phyloP scores from a whole-genome alignment of 2,888 invertebrate genomes.

The Allolobophora icterica region DNA sequence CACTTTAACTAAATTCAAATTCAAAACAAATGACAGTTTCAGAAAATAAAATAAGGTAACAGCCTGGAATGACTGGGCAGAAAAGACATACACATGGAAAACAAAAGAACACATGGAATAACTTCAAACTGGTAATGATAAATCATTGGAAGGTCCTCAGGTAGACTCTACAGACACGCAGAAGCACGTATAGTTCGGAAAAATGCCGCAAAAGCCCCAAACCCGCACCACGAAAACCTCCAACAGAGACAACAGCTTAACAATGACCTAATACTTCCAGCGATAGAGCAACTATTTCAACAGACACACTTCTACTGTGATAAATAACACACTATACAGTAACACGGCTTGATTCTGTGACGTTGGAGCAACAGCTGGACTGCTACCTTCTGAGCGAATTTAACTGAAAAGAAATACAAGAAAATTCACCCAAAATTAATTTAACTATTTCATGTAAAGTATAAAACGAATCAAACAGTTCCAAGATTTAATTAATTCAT shows the following conservation, averaged over 20 bases:
- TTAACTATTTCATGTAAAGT: neutral
- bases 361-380: neutral
- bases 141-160: neutral
- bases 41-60: neutral
- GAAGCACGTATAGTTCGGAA: neutral
- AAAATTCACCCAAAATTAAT: neutral
- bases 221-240: neutral
- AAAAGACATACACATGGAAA: neutral
- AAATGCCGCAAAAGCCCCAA: neutral
- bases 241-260: neutral
- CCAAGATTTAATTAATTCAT: too few relatives aligned
- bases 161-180: neutral
- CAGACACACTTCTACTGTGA: neutral
- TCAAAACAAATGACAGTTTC: neutral
- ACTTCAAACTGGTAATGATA: neutral
- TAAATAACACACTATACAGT: constrained; percentile 6
- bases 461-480: too few relatives aligned
- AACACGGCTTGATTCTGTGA: neutral
- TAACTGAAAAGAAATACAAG: neutral
- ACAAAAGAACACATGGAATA: neutral
- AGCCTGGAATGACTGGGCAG: neutral
- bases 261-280: neutral
- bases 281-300: neutral
- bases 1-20: neutral
- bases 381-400: neutral